Base-by-base conservation (phyloP, 2,113 vertebrate genomes). In the Illadopsis cleaveri region DNA sequence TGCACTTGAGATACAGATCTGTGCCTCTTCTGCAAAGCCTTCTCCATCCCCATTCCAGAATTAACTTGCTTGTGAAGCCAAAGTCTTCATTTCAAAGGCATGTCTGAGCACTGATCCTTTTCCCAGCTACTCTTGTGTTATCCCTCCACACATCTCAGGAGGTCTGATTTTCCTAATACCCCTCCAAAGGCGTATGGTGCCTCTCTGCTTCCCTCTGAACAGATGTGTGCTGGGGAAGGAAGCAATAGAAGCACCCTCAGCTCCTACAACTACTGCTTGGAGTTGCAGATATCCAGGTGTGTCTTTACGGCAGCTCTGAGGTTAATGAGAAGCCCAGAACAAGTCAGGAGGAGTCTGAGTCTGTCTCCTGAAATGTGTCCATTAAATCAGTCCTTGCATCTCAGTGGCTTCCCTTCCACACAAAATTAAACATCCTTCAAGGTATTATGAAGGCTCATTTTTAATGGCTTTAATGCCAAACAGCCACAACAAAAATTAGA, bases 131-230 rank as follows among this genome's bases (percentile, higher is more conserved):
- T 50, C 42, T 66, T 72, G 20, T 54, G 31, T 50, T 64, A 3
- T 73, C 21, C 58, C 48, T 72, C 30, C 21, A 3, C 68, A 83
- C 53, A 54, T 21, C 5, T 35, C 33, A 72, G 58, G 12, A 56
- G 23, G 21, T n/a, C 23, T 53, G 28, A 24, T 86, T 33, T 68
- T 69, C 45, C 62, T 73, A 17, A 8, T 65, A 9, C 5, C 22
- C 21, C 45, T 84, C 58, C 47, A 10, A 73, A 56, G 58, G 48
- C 2, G 0, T 40, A 1, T 0, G 0, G 35, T 69, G 62, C 54
- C 13, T 80, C 20, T 47, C 45, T 44, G 19, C 68, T 53, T 69
- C 24, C 57, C 72, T 77, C 58, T 62, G 23, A 95, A 76, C 28
- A 45, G 47, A 10, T 37, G 3, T 35, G 38, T n/a, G 28, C 70